phyloP scores from a whole-genome alignment of 2,113 vertebrate species.

The Apteryx owenii region DNA sequence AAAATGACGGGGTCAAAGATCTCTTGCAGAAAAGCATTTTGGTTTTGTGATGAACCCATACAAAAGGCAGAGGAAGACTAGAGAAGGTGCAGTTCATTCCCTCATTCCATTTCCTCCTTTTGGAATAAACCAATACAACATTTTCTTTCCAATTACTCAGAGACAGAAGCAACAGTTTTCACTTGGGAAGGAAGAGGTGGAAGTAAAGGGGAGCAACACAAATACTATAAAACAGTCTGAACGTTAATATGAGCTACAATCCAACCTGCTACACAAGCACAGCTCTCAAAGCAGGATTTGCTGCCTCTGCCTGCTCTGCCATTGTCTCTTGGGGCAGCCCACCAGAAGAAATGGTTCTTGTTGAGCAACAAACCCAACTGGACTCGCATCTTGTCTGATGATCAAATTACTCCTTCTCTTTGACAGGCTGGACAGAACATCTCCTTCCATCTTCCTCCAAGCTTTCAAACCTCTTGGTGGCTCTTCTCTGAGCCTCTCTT shows the following conservation, averaged over 20 bases:
- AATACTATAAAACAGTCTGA: background rate
- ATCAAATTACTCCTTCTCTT: background rate
- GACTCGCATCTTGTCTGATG: background rate
- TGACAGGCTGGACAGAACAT: background rate
- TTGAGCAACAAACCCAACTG: background rate
- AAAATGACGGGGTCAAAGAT: background rate
- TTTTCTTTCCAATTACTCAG: background rate
- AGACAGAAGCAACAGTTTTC: background rate
- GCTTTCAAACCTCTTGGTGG: rapidly evolving
- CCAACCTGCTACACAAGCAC: background rate
- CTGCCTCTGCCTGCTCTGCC: background rate
- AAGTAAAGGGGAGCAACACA: background rate
- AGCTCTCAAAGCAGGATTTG: background rate
- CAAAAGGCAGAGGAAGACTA: background rate
- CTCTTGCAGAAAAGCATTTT: background rate
- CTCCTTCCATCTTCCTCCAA: background rate
- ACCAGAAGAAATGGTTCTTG: background rate
- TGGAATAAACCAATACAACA: background rate
- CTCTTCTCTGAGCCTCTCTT: background rate
- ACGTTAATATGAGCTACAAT: background rate
- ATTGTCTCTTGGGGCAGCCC: background rate
- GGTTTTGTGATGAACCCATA: background rate
- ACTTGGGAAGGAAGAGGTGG: background rate
- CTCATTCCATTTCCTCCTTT: background rate
- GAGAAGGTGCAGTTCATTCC: rapidly evolving